Evolutionary conservation across 1,140 invertebrate genomes (phyloP).

Genomic region (Manduca sexta): DNA sequence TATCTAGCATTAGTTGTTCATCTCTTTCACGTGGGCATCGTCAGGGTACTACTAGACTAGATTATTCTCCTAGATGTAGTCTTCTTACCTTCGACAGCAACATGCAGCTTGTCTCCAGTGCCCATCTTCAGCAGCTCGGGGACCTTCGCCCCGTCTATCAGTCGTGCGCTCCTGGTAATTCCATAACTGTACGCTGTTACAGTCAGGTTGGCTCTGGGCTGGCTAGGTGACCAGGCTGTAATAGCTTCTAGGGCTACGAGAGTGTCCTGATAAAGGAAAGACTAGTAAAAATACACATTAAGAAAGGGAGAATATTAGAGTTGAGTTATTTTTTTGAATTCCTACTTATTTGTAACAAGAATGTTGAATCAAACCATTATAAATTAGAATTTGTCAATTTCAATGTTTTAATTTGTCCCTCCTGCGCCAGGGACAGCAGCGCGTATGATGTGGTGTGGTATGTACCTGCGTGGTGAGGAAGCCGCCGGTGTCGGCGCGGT

Average conservation of each 20-base stretch:
- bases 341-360: too few relatives aligned
- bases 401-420: too few relatives aligned
- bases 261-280: slow-evolving; percentile 72
- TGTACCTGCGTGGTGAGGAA: slow-evolving; percentile 78
- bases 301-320: not conserved
- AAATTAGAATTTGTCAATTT: too few relatives aligned
- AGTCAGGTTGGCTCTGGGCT: slow-evolving; percentile 31
- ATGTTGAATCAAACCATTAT: too few relatives aligned
- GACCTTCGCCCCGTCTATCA: slow-evolving; percentile 29
- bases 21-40: too few relatives aligned
- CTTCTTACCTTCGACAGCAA: slow-evolving; percentile 41
- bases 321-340: too few relatives aligned
- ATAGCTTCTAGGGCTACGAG: slow-evolving; percentile 79
- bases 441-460: slow-evolving; percentile 30
- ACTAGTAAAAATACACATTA: not conserved
- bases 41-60: too few relatives aligned
- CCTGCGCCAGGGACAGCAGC: slow-evolving; percentile 66
- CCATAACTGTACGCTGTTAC: slow-evolving; percentile 27
- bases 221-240: slow-evolving; percentile 30
- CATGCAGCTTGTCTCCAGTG: slow-evolving; percentile 36
- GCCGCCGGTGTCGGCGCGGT: slow-evolving; percentile 80
- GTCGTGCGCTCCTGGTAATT: slow-evolving; percentile 12
- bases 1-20: too few relatives aligned
- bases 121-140: slow-evolving; percentile 39
- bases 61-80: not conserved